phyloP scores from a whole-genome alignment of 1,140 invertebrate species.

The Papilio helenus region DNA sequence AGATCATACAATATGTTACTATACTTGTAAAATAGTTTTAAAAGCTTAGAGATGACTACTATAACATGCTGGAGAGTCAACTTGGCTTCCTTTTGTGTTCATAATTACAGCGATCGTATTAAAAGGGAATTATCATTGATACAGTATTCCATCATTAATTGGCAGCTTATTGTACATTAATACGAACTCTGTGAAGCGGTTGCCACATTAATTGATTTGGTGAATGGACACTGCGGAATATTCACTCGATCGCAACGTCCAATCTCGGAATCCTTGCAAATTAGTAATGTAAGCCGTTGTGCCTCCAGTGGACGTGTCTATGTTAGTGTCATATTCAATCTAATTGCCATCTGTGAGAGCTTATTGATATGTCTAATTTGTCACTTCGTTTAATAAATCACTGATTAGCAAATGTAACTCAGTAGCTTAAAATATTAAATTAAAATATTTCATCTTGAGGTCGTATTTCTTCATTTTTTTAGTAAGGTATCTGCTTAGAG shows the following conservation, averaged over 20 bases:
- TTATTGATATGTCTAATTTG: background rate
- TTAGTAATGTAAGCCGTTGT: constrained; percentile 2
- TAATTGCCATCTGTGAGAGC: background rate
- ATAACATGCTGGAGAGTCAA: too few species aligned
- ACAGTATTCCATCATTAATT: background rate
- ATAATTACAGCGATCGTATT: background rate
- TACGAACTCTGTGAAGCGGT: background rate
- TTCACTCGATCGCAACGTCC: constrained; percentile 1
- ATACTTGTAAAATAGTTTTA: too few species aligned
- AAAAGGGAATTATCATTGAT: background rate
- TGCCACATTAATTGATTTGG: constrained; percentile 4
- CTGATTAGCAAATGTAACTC: too few species aligned
- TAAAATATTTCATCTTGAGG: too few species aligned
- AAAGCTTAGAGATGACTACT: too few species aligned
- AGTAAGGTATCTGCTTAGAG: too few species aligned
- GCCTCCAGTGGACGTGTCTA: background rate
- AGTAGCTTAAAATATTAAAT: too few species aligned
- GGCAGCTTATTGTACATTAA: background rate
- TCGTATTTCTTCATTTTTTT: too few species aligned
- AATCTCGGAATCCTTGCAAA: constrained; percentile 4
- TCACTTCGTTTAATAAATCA: background rate
- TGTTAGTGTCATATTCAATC: constrained; percentile 1
- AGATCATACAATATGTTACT: too few species aligned
- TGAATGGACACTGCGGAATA: constrained; percentile 13
- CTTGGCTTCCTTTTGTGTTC: too few species aligned